Percentiles rank a stretch among this genome's conserved stretches.
Conservation (phyloP, 2,113 vertebrate genomes). For the Lethenteron reissneri region DNA sequence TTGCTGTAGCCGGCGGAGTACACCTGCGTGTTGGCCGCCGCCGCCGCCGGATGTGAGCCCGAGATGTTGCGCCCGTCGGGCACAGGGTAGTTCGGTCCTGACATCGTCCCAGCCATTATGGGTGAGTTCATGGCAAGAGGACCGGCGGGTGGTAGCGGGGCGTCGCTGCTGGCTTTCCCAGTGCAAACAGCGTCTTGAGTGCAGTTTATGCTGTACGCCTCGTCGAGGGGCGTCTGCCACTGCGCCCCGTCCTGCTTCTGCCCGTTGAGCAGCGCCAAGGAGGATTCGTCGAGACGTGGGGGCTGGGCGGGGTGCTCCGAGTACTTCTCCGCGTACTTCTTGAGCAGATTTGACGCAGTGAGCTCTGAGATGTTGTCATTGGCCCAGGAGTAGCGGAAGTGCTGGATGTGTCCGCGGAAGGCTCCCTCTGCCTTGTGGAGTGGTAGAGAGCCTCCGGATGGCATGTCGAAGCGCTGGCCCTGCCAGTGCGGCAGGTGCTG, state of each 20-base stretch:
- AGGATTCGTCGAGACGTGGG: constrained; percentile 67
- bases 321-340: constrained; percentile 98
- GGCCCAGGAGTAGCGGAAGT: constrained; percentile 97
- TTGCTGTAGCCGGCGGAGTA: constrained; percentile 33
- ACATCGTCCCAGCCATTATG: neutral
- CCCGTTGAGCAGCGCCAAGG: constrained; percentile 62
- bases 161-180: constrained; percentile 76
- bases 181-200: constrained; percentile 71
- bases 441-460: constrained; percentile 80
- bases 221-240: constrained; percentile 66
- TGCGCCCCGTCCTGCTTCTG: constrained; percentile 78
- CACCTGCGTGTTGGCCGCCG: neutral
- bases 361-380: constrained; percentile 96
- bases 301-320: constrained; percentile 75
- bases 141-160: constrained; percentile 56
- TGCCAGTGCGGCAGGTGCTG: constrained; percentile 49
- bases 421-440: constrained; percentile 86
- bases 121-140: constrained; percentile 2
- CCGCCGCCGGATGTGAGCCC: neutral
- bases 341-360: constrained; percentile 89
- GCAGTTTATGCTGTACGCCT: constrained; percentile 90
- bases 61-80: constrained; percentile 1
- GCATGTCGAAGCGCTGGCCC: constrained; percentile 98
- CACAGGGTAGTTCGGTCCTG: neutral
- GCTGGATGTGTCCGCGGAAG: constrained; percentile 82